These are phyloP conservation scores for Mechanitis messenoides DNA, from an alignment of 2,888 invertebrate species.

Conservation along the genomic window DNA sequence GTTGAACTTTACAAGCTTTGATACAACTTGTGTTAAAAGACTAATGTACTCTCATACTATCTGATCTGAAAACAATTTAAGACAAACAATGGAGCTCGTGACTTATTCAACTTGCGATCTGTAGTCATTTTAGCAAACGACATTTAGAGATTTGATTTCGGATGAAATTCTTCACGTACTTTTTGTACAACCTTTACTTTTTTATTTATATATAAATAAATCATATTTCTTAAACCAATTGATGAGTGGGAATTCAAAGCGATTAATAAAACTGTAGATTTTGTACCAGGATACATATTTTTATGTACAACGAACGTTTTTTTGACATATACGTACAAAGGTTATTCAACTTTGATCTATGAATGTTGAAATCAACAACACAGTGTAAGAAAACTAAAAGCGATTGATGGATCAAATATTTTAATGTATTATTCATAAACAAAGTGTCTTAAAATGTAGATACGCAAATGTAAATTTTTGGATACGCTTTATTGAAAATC, in stretches of 20 bases:
- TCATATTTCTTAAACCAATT: no score
- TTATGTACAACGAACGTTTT: background rate
- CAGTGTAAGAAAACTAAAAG: background rate
- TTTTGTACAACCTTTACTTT: no score
- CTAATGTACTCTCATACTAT: constrained; percentile 11
- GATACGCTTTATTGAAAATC: no score
- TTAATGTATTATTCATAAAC: no score
- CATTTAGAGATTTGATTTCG: background rate
- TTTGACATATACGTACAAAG: background rate
- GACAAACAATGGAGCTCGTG: constrained; percentile 26
- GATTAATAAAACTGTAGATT: no score
- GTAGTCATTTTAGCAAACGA: constrained; percentile 14
- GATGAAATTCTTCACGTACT: no score
- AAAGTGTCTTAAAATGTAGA: no score
- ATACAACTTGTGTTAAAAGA: constrained; percentile 9
- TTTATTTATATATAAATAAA: no score
- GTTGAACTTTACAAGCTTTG: constrained; percentile 3
- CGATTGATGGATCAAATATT: no score
- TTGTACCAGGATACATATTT: no score
- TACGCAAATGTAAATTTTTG: no score
- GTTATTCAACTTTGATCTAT: constrained; percentile 1
- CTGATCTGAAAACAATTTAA: constrained; percentile 18
- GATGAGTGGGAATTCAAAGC: no score
- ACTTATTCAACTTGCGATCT: constrained; percentile 13
- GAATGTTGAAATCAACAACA: background rate